Evolutionary conservation across 1,140 invertebrate genomes (phyloP), one percentile per base, ranked within the genome.

Genomic region (Drosophila albomicans): DNA sequence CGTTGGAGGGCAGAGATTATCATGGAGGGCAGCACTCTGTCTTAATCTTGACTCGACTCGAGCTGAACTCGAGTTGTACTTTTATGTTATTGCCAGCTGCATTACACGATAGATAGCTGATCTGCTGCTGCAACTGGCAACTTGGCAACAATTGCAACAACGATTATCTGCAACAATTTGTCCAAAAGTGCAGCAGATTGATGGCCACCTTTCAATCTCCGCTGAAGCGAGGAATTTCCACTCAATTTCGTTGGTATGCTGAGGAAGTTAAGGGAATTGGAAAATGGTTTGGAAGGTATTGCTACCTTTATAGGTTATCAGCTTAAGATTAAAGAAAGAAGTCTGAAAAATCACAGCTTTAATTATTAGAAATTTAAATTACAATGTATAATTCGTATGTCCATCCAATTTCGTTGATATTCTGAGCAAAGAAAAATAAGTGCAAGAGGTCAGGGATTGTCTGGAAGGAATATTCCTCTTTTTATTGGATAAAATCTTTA

Each of bases 21-120:
- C 63, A 35, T 10, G 5, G n/a, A 35, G 58, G 0, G 20, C 45
- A 62, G 20, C 46, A 62, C 59, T 38, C 30, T 2, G 15, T 28
- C 59, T 51, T 62, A 62, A 62, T 62, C 59, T 62, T 45, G 59
- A 62, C 46, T 49, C 48, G 59, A 62, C 46, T 62, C 28, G 30
- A 28, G 46, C 28, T 62, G 59, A 62, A 62, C 46, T 6, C 59
- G 1, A 32, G 28, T 3, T 49, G 4, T 15, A 51, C 59, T 25
- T 64, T 28, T 64, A 25, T 64, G 49, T 64, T 64, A 52, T 52
- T 51, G 48, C 38, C 38, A 41, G 48, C 51, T 52, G 61, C 25
- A 32, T 46, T 30, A 35, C 7, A 41, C 15, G 35, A 52, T 64
- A 64, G 35, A 52, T 64, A 64, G 61, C 54, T 38, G 32, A 8